Evolutionary conservation across 2,888 invertebrate genomes (phyloP).

Genomic region (Macaria liturata): DNA sequence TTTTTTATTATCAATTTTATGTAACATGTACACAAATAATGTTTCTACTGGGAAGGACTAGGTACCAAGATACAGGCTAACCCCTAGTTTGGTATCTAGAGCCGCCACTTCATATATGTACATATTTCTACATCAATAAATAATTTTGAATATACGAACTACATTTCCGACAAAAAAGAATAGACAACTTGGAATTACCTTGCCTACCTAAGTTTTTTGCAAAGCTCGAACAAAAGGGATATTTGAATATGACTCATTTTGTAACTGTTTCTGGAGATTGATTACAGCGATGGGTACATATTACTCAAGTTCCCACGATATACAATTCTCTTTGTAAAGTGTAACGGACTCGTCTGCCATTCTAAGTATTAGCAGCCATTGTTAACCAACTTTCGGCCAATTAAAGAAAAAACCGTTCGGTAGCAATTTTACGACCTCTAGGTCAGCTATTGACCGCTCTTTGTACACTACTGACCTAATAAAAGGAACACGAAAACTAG

Average conservation of each 20-base stretch:
- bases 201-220: not conserved
- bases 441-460: constrained; percentile 33
- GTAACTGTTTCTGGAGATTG: constrained; percentile 23
- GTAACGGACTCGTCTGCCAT: constrained; percentile 24
- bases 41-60: too few species aligned
- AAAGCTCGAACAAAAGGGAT: constrained; percentile 10
- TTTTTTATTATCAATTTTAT: too few species aligned
- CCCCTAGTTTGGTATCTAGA: too few species aligned
- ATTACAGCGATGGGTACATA: constrained; percentile 18
- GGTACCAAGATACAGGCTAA: too few species aligned
- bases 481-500: constrained; percentile 8
- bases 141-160: too few species aligned
- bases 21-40: too few species aligned
- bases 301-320: constrained; percentile 33
- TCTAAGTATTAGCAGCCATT: constrained; percentile 33
- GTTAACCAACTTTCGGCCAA: constrained; percentile 33
- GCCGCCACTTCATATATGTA: too few species aligned
- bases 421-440: constrained; percentile 26
- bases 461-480: constrained; percentile 16
- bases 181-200: too few species aligned
- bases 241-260: constrained; percentile 21
- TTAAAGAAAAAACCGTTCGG: constrained; percentile 34
- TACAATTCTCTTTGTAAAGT: constrained; percentile 31
- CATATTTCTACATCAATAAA: too few species aligned
- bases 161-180: too few species aligned